phyloP scores from a whole-genome alignment of 2,797 vertebrate species.

The Sebastes goodei region DNA sequence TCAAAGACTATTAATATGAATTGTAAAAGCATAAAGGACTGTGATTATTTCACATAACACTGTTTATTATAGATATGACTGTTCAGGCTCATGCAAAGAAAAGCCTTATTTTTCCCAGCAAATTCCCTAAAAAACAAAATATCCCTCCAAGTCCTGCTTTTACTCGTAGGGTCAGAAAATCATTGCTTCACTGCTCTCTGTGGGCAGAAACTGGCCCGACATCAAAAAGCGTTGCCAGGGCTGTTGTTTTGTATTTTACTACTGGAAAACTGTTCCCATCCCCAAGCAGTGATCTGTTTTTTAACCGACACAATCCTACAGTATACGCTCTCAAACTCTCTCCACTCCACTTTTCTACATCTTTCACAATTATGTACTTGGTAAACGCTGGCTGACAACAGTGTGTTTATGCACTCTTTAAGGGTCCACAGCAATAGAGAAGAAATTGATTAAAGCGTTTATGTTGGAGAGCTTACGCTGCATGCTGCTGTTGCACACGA shows the following conservation, averaged over 20 bases:
- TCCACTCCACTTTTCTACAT: constrained; percentile 11
- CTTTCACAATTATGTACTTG: constrained; percentile 11
- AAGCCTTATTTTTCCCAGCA: background rate
- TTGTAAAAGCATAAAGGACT: background rate
- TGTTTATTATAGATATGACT: background rate
- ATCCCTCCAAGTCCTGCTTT: background rate
- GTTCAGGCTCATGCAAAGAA: background rate
- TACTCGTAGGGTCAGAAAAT: background rate
- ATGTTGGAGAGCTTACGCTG: constrained; percentile 12
- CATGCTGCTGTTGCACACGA: constrained; percentile 23
- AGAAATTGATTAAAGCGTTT: constrained; percentile 52
- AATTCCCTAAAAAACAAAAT: background rate
- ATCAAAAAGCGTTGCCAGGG: constrained; percentile 21
- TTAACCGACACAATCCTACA: constrained; percentile 1
- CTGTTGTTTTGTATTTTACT: constrained; percentile 32
- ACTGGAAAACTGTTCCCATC: constrained; percentile 26
- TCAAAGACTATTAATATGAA: background rate
- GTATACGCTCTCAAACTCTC: constrained; percentile 12
- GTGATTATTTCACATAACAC: background rate
- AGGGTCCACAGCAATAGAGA: constrained; percentile 24
- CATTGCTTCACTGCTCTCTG: constrained; percentile 12
- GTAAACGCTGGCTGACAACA: constrained; percentile 33
- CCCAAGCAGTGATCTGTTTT: constrained; percentile 19
- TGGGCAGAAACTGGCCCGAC: constrained; percentile 29
- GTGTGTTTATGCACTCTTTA: constrained; percentile 50